These are phyloP conservation scores for Parotocinclus haroldoi DNA, from an alignment of 2,797 vertebrate species.

Conservation along the genomic window DNA sequence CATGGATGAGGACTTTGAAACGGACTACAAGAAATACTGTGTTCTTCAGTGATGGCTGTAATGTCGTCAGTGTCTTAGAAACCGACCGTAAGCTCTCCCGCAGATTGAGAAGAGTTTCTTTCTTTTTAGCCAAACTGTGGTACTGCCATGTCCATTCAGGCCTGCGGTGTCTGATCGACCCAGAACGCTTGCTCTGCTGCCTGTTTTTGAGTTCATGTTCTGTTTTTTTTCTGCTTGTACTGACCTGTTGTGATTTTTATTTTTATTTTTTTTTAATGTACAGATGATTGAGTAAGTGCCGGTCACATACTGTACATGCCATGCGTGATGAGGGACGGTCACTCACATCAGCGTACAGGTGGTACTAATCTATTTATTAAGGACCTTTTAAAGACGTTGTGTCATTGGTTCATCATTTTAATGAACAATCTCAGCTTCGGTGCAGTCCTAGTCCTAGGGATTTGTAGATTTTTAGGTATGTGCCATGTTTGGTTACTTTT, in stretches of 20 bases:
- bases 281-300: conserved; percentile 38
- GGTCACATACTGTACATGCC: conserved; percentile 37
- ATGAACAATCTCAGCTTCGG: neutral
- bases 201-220: conserved; percentile 4
- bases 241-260: conserved; percentile 5
- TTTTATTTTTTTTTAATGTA: no score
- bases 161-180: conserved; percentile 12
- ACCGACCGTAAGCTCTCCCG: conserved; percentile 26
- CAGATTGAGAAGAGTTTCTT: conserved; percentile 24
- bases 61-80: conserved; percentile 52
- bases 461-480: conserved; percentile 5
- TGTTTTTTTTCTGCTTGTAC: neutral
- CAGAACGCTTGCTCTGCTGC: conserved; percentile 11
- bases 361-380: conserved; percentile 39
- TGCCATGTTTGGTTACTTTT: conserved; percentile 1
- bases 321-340: conserved; percentile 20
- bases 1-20: conserved; percentile 99
- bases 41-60: conserved; percentile 81
- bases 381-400: neutral
- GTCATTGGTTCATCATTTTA: conserved; percentile 5
- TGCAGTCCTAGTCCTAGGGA: conserved; percentile 5
- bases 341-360: conserved; percentile 3
- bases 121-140: conserved; percentile 30
- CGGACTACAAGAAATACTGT: conserved; percentile 98
- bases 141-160: conserved; percentile 26